phyloP scores from a whole-genome alignment of 2,888 invertebrate genomes.

The Osedax fenrisi region DNA sequence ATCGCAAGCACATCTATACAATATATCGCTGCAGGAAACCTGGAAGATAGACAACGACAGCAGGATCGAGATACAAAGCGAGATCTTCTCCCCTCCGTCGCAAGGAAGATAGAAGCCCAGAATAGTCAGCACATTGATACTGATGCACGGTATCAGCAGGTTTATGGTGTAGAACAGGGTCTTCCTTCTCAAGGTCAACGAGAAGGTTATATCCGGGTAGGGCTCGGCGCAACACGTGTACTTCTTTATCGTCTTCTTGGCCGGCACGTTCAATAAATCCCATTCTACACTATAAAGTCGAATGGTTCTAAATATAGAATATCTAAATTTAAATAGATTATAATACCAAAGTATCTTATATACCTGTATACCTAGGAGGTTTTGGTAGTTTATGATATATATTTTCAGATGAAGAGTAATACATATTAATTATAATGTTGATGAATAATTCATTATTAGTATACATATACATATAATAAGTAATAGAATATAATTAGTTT shows the following conservation, averaged over 20 bases:
- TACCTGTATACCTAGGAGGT: too few species aligned
- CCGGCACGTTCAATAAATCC: conserved; percentile 57
- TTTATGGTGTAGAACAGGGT: conserved; percentile 90
- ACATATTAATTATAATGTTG: too few species aligned
- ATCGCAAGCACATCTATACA: too few species aligned
- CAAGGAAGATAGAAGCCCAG: conserved; percentile 92
- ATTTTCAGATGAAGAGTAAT: too few species aligned
- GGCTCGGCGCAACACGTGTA: conserved; percentile 49
- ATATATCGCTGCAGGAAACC: too few species aligned
- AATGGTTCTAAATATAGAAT: too few species aligned
- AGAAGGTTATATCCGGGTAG: conserved; percentile 51
- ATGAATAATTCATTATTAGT: too few species aligned
- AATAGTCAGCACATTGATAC: conserved; percentile 86
- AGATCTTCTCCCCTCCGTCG: conserved; percentile 80
- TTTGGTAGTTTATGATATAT: too few species aligned
- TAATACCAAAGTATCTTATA: too few species aligned
- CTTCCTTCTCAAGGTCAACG: conserved; percentile 50
- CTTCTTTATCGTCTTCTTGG: conserved; percentile 53
- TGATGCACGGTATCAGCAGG: conserved; percentile 86
- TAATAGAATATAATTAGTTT: too few species aligned
- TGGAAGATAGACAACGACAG: conserved; percentile 78
- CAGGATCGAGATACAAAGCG: conserved; percentile 36
- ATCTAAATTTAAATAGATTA: too few species aligned
- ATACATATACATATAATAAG: too few species aligned
- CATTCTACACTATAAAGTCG: conserved; percentile 45